A percentile compares a stretch with the other conserved stretches of the same genome.
Conservation (phyloP, 35 echinoderm and acorn worm species). For the Anneissia japonica region DNA sequence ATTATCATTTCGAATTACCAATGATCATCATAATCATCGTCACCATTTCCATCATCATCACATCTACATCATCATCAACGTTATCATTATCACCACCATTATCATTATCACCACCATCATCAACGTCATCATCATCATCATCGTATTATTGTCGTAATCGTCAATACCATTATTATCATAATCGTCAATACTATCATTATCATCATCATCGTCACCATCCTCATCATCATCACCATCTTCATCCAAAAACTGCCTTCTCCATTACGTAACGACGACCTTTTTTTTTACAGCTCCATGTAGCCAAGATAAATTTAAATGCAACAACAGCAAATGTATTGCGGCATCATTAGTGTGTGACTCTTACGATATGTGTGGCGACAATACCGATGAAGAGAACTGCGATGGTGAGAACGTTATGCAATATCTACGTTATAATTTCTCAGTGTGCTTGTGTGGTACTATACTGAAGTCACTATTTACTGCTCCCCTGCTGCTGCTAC, state of each 20-base stretch:
- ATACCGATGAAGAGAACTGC: constrained; percentile 50
- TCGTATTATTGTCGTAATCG: not conserved
- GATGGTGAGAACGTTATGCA: constrained; percentile 20
- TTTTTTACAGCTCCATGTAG: constrained; percentile 40
- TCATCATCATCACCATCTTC: not conserved
- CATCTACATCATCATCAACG: not conserved
- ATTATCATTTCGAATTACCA: not conserved
- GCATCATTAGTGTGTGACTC: constrained; percentile 36
- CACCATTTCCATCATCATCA: too few relatives aligned
- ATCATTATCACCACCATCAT: not conserved
- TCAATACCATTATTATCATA: not conserved
- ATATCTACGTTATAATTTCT: too few relatives aligned
- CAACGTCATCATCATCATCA: not conserved
- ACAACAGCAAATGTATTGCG: constrained; percentile 62
- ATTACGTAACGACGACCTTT: not conserved
- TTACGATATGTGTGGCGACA: constrained; percentile 52
- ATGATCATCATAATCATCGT: too few relatives aligned
- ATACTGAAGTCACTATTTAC: too few relatives aligned
- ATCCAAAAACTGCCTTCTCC: not conserved
- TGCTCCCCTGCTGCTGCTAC: too few relatives aligned
- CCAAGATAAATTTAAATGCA: constrained; percentile 35
- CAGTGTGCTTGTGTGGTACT: too few relatives aligned
- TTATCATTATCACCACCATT: not conserved
- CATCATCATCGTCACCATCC: not conserved
- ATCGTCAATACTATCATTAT: not conserved